phyloP scores from a whole-genome alignment of 2,888 invertebrate genomes.

The Peribatodes rhomboidaria region DNA sequence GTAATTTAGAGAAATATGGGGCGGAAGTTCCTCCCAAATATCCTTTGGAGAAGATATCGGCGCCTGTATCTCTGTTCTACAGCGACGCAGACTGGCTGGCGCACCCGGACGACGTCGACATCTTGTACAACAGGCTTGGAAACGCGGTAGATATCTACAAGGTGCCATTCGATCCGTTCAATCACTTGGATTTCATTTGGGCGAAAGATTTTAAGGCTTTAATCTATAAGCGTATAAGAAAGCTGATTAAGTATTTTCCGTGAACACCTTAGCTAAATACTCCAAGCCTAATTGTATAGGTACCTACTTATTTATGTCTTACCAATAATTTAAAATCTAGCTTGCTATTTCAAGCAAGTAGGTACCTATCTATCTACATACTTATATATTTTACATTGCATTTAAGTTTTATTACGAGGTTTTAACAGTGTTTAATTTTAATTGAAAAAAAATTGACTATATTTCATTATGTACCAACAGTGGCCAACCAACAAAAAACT shows the following conservation, averaged over 20 bases:
- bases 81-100: conserved; percentile 89
- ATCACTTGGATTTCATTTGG: conserved; percentile 73
- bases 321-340: background rate
- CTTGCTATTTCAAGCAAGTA: background rate
- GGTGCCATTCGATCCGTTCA: conserved; percentile 81
- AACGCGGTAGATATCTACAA: conserved; percentile 85
- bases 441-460: no score
- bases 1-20: conserved; percentile 66
- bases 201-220: conserved; percentile 68
- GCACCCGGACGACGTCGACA: conserved; percentile 84
- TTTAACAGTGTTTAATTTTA: no score
- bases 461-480: no score
- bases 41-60: conserved; percentile 57
- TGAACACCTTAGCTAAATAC: background rate
- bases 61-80: conserved; percentile 72
- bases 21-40: conserved; percentile 64
- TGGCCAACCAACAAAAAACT: no score
- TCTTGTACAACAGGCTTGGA: conserved; percentile 79
- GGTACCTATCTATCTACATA: no score
- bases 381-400: no score
- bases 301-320: background rate
- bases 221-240: conserved; percentile 57
- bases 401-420: no score
- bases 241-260: conserved; percentile 51
- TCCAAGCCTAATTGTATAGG: background rate